phyloP scores from a whole-genome alignment of 2,797 vertebrate genomes.

The Enteromius viviparus region DNA sequence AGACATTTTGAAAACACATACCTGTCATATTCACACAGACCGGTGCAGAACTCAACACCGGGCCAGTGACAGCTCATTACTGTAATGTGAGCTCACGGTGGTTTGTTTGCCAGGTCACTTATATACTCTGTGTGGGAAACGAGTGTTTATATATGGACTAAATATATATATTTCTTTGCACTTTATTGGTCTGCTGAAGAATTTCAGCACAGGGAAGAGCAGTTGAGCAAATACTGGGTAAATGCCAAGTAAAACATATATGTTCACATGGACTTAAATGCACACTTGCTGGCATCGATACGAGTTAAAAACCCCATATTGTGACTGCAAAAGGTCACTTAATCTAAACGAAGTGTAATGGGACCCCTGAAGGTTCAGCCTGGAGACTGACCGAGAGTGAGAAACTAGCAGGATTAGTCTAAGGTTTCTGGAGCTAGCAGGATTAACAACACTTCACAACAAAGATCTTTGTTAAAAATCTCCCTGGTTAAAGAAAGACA shows the following conservation, averaged over 20 bases:
- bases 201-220: constrained; percentile 31
- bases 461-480: constrained; percentile 59
- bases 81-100: constrained; percentile 49
- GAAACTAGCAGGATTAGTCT: constrained; percentile 76
- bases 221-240: constrained; percentile 52
- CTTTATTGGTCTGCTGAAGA: constrained; percentile 44
- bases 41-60: constrained; percentile 54
- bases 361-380: constrained; percentile 62
- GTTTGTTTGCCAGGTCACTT: constrained; percentile 49
- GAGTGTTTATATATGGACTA: constrained; percentile 47
- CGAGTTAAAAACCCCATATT: constrained; percentile 57
- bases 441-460: constrained; percentile 71
- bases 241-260: constrained; percentile 52
- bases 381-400: constrained; percentile 61
- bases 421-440: constrained; percentile 72
- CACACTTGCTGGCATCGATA: constrained; percentile 47
- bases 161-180: constrained; percentile 51
- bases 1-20: constrained; percentile 65
- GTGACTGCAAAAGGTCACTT: constrained; percentile 56
- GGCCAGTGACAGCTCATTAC: constrained; percentile 67
- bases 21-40: constrained; percentile 63
- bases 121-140: constrained; percentile 32
- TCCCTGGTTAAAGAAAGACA: constrained; percentile 57
- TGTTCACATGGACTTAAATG: constrained; percentile 32
- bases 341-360: constrained; percentile 64